A percentile compares a stretch with the other conserved stretches of the same genome.
phyloP scores from a whole-genome alignment of 2,113 vertebrate genomes.

The Macrotus californicus region DNA sequence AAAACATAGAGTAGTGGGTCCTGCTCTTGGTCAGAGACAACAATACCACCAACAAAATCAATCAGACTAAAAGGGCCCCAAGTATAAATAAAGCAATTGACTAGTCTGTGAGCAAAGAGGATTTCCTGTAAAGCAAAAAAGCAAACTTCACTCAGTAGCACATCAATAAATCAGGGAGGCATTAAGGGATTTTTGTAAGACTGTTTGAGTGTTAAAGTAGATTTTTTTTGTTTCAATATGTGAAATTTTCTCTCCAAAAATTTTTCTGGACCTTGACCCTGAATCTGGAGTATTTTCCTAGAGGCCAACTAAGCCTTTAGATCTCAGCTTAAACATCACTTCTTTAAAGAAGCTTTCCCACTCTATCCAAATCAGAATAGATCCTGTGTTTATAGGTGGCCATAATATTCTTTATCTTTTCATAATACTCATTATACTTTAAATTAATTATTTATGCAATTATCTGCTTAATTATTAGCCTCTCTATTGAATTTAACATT shows the following conservation, averaged over 20 bases:
- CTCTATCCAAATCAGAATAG: background rate
- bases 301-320: background rate
- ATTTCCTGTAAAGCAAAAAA: background rate
- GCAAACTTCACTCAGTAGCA: background rate
- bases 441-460: background rate
- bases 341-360: background rate
- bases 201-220: background rate
- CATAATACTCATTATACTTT: background rate
- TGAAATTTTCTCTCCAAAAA: background rate
- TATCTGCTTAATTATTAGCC: background rate
- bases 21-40: background rate
- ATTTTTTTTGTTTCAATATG: background rate
- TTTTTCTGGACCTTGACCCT: background rate
- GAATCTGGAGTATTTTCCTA: background rate
- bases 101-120: background rate
- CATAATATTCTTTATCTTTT: background rate
- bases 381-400: background rate
- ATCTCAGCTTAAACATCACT: background rate
- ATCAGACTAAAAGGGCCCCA: background rate
- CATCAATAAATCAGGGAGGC: background rate
- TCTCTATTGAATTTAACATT: background rate
- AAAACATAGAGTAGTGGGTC: background rate
- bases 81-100: background rate
- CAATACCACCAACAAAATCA: background rate
- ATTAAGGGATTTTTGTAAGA: background rate